Percentiles rank a stretch among this genome's conserved stretches.
Evolutionary conservation across 1,140 invertebrate genomes (phyloP).

Genomic region (Sycobia sp.): DNA sequence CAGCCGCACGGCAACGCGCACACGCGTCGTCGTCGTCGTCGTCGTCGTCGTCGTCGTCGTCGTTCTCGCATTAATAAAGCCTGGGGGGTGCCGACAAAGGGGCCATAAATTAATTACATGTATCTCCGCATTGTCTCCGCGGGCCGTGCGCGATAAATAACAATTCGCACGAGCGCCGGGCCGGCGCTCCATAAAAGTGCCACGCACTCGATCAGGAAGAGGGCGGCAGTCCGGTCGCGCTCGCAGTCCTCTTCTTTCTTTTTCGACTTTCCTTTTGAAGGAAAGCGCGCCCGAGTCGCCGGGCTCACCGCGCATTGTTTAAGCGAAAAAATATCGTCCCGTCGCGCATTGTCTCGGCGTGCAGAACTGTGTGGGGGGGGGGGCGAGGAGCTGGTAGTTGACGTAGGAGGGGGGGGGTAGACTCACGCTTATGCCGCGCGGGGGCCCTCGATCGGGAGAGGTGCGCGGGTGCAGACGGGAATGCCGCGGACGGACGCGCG

Average conservation of each 20-base stretch:
- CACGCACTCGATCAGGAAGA: constrained; percentile 38
- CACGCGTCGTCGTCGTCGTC: too few species aligned
- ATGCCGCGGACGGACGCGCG: too few species aligned
- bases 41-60: not conserved
- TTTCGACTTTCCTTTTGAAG: constrained; percentile 7
- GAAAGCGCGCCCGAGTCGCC: too few species aligned
- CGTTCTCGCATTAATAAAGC: constrained; percentile 1
- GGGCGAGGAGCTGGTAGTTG: too few species aligned
- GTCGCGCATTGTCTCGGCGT: constrained; percentile 27
- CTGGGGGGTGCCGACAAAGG: constrained; percentile 32
- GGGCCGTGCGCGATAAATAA: constrained; percentile 3
- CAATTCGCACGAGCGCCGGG: too few species aligned
- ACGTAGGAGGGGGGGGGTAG: too few species aligned
- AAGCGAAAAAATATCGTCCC: constrained; percentile 25
- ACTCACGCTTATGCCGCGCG: too few species aligned
- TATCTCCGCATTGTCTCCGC: constrained; percentile 32
- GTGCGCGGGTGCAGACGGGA: too few species aligned
- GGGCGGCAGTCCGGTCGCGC: too few species aligned
- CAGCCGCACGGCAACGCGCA: constrained; percentile 5
- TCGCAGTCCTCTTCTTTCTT: not conserved
- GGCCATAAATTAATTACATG: constrained; percentile 33
- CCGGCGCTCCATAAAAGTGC: constrained; percentile 32
- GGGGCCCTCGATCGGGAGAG: too few species aligned
- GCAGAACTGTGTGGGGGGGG: too few species aligned
- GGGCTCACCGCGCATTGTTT: constrained; percentile 16